Conservation (phyloP, 2,113 vertebrate species). For the Notarius lentiginosus region DNA sequence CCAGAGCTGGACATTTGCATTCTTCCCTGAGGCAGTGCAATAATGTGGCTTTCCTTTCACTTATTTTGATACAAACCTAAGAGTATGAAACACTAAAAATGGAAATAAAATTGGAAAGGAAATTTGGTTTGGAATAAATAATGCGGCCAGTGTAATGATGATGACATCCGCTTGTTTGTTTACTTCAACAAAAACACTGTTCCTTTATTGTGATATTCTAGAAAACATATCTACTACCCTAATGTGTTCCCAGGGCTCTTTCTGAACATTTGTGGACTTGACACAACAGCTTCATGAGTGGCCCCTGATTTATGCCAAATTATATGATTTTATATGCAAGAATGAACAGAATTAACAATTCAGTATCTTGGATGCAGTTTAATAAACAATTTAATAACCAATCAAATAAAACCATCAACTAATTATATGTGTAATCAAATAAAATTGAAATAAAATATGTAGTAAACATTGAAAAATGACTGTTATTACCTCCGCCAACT, state of each 20-base stretch:
- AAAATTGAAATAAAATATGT: background rate
- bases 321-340: background rate
- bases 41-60: slow-evolving; percentile 14
- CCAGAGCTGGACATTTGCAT: background rate
- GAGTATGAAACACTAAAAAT: slow-evolving; percentile 8
- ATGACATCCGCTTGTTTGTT: background rate
- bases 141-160: background rate
- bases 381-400: background rate
- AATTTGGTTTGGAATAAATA: background rate
- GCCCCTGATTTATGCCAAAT: too few species aligned
- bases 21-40: background rate
- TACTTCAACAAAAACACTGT: background rate
- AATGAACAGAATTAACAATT: background rate
- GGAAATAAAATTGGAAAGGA: background rate
- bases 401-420: background rate
- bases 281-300: too few species aligned
- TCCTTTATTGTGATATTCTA: background rate
- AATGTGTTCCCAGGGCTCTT: too few species aligned
- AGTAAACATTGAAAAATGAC: too few species aligned
- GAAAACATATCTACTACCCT: background rate
- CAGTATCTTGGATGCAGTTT: background rate
- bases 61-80: background rate
- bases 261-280: too few species aligned
- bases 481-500: too few species aligned
- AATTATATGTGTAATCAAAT: background rate